Evolutionary conservation across 2,888 invertebrate genomes (phyloP).

Genomic region (Helobdella robusta): DNA sequence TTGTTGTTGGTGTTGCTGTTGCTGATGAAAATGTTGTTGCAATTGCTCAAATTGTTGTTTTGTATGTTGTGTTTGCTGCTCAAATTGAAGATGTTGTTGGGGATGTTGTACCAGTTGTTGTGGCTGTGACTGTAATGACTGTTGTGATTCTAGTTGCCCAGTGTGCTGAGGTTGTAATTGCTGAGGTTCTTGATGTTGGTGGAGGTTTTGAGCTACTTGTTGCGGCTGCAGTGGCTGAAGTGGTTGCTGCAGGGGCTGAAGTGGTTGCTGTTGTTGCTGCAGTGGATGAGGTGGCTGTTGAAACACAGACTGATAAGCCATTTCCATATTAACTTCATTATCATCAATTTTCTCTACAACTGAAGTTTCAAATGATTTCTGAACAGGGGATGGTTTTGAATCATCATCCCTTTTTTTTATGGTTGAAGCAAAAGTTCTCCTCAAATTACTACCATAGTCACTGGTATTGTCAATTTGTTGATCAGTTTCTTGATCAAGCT

Average conservation of each 20-base stretch:
- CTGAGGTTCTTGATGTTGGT: background rate
- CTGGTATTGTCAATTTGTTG: background rate
- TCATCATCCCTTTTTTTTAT: background rate
- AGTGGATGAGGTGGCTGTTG: background rate
- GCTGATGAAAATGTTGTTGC: no score
- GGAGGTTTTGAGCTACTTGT: background rate
- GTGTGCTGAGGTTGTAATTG: background rate
- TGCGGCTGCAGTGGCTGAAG: background rate
- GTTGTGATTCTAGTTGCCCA: no score
- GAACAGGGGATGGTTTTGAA: background rate
- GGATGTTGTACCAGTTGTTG: no score
- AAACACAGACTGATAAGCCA: no score
- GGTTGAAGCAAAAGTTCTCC: background rate
- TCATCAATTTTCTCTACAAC: background rate
- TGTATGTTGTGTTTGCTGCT: no score
- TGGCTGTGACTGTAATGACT: no score
- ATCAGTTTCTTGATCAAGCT: conserved; percentile 22
- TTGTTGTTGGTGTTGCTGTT: no score
- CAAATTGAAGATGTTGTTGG: no score
- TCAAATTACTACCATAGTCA: background rate
- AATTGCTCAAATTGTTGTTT: no score
- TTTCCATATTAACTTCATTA: no score
- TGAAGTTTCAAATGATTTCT: background rate
- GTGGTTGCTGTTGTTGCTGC: background rate
- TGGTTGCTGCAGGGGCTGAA: background rate